Base-by-base conservation (phyloP, 2,113 vertebrate species). In the Hipposideros armiger region DNA sequence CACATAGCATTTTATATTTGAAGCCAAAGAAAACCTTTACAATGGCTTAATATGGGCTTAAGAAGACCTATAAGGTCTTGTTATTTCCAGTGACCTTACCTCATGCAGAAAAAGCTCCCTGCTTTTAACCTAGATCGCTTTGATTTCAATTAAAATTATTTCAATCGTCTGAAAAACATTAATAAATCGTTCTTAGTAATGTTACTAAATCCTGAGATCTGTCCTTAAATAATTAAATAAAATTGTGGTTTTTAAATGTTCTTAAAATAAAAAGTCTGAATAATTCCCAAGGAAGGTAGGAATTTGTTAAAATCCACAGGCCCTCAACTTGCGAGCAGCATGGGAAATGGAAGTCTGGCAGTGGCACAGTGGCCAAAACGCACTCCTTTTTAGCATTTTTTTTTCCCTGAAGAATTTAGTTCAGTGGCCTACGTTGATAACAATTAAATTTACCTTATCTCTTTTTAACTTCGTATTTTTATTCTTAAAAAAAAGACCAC, bases 21-120 rank as follows among this genome's bases (percentile, higher is more conserved):
- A 96, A 96, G 96, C 85, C 95, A 95, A 95, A 47, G 69, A 95
- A 97, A 97, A 91, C 56, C 73, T 95, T 96, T 96, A 94, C 91
- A 96, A 91, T 91, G 32, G 78, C 80, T 93, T 97, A 90, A 90
- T 90, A 91, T 11, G n/a, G 56, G 45, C 92, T 97, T 95, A 96
- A 96, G 88, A 97, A 97, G 83, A 72, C 66, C 86, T 91, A 93
- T 17, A 84, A 92, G 85, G n/a, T 80, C 85, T 96, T 91, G 19
- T 96, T 96, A 91, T 92, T 97, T 94, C 85, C 47, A 76, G 54
- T 77, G 36, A 52, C 30, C n/a, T 90, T 78, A 69, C 62, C 85
- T 94, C 67, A 58, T 30, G 1, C 54, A 95, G 72, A 82, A 94
- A 96, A 47, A 95, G 60, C 93, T 93, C 73, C 52, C 69, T 45